Evolutionary conservation across 2,888 invertebrate species (phyloP), one percentile per base, ranked within the genome.

Genomic region (Pristionchus arcanus): DNA sequence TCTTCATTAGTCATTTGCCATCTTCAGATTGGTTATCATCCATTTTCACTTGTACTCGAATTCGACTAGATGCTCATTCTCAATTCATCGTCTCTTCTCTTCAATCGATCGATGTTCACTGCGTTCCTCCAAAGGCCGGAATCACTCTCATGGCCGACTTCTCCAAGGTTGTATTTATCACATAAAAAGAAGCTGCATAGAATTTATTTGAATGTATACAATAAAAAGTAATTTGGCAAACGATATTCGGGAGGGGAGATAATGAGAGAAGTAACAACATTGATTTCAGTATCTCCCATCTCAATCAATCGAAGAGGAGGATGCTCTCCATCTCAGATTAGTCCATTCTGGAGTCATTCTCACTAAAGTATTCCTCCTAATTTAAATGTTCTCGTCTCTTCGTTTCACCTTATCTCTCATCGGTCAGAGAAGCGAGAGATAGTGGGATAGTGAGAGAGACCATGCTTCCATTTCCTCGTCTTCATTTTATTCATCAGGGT

Each of bases 91-190:
- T 55, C 4, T 15, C 16, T 13, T 85, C 85, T 37, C 37, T 85
- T 25, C 9, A 19, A 2, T 31, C 31, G 0, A 85, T 85, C 25
- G 34, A 13, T 15, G 25, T 85, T 21, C 55, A 13, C 2, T 34
- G 28, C 21, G 11, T 63, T 34, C n/a, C 59, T 59, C 59, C 85
- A 4, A 55, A 34, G 34, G 55, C 85, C 1, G 85, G 85, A 85
- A 59, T 85, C 3, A 34, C 34, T 59, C 85, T 85, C 1, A 85
- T 85, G 85, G 85, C 85, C 59, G 59, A 85, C 37, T 85, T 85
- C 85, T 63, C 85, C 2, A 85, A 85, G 85, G 83, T 84, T 11
- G 13, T 49, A 49, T n/a, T n/a, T n/a, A n/a, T n/a, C n/a, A n/a
- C n/a, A n/a, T n/a, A n/a, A n/a, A n/a, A n/a, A n/a, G n/a, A n/a